phyloP scores from a whole-genome alignment of 2,113 vertebrate genomes.

The Vanacampus margaritifer region DNA sequence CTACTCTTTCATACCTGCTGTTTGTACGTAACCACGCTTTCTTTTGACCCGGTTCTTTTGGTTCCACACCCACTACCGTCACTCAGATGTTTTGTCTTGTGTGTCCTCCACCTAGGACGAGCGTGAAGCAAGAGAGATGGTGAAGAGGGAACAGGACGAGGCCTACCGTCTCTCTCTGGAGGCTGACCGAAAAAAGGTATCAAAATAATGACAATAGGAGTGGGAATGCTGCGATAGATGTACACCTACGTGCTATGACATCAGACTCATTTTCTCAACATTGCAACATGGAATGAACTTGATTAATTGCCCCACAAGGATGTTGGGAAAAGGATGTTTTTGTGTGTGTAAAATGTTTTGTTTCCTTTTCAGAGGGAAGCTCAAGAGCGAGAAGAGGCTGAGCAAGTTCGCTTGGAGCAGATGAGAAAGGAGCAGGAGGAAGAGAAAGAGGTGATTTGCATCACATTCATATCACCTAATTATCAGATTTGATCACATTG shows the following conservation, averaged over 20 bases:
- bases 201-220: constrained; percentile 3
- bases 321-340: not conserved
- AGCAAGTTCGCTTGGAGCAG: constrained; percentile 91
- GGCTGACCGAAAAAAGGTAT: constrained; percentile 96
- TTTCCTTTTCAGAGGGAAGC: constrained; percentile 84
- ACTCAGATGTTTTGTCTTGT: constrained; percentile 52
- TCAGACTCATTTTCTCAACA: not conserved
- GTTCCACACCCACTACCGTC: constrained; percentile 36
- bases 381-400: constrained; percentile 95
- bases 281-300: not conserved
- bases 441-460: constrained; percentile 86
- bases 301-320: not conserved
- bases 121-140: constrained; percentile 94
- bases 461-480: not conserved
- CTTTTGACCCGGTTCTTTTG: constrained; percentile 27
- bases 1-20: constrained; percentile 71
- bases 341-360: not conserved
- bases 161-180: constrained; percentile 95
- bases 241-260: not conserved
- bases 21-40: constrained; percentile 65
- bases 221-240: not conserved
- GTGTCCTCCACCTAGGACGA: constrained; percentile 79
- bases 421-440: constrained; percentile 96
- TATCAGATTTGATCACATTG: constrained; percentile 2
- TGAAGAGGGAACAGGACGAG: constrained; percentile 97